Base-by-base conservation (phyloP, 1,140 invertebrate genomes). In the Euglossa dilemma region DNA sequence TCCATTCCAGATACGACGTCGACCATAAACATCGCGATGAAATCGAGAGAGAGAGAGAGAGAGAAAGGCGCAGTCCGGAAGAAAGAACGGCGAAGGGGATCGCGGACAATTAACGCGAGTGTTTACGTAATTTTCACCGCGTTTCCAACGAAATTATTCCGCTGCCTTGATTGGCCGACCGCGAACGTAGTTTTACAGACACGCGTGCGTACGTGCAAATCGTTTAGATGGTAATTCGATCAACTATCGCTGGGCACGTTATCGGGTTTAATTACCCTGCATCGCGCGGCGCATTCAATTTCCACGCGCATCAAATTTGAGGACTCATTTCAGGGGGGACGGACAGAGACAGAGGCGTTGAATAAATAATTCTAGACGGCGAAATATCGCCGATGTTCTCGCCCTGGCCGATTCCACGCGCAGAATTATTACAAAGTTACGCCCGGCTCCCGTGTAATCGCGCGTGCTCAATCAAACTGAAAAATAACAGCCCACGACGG, bases 201-300 rank as follows among this genome's bases (percentile, higher is more conserved):
- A 56, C 12, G 14, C 25, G 50, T 14, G 45, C 28, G 23, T n/a
- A 18, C 25, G 54, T 63, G 69, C 57, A 72, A 72, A 73, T 71
- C 77, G 77, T 73, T 80, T 80, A 73, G 47, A 52, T n/a, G 45
- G 9, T 80, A 80, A 80, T 72, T 80, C 16, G 45, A 80, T 80
- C 57, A 23, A 79, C 54, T 67, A 73, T 80, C 69, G 56, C 16
- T 25, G 18, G 47, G 25, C 59, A 63, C 47, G 56, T 73, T 73
- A 72, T 72, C 50, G 67, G 43, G 45, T 72, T 72, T 59, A 80
- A 80, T 80, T 72, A 80, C 59, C 28, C 28, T 43, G 47, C 45
- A n/a, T 43, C 50, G 47, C 23, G 20, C 28, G 45, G 28, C 67
- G 8, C 63, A 73, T 80, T 80, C 28, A 61, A 63, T 80, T 79